Percentiles rank a stretch among this genome's conserved stretches.
Evolutionary conservation across 2,113 vertebrate species (phyloP).

Genomic region (Empidonax alnorum): DNA sequence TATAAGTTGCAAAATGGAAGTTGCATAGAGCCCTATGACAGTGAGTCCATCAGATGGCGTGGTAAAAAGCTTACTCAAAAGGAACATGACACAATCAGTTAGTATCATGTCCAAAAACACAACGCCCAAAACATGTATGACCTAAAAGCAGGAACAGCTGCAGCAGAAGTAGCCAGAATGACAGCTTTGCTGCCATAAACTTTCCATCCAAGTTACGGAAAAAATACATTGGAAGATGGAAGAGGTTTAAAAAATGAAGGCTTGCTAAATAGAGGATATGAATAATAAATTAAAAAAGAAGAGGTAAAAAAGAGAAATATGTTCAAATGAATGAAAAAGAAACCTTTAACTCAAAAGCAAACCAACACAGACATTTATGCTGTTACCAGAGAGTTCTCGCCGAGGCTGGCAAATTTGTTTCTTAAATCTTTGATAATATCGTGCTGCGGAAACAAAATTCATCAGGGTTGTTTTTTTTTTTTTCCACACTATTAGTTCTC

Average conservation of each 20-base stretch:
- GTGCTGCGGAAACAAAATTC: constrained; percentile 83
- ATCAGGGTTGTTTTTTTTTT: constrained; percentile 74
- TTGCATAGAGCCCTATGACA: constrained; percentile 83
- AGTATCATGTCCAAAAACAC: constrained; percentile 81
- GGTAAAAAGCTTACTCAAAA: constrained; percentile 79
- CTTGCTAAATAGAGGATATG: constrained; percentile 77
- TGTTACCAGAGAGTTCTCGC: constrained; percentile 84
- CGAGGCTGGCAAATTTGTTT: constrained; percentile 83
- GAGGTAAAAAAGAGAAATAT: constrained; percentile 66
- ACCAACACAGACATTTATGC: constrained; percentile 83
- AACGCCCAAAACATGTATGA: constrained; percentile 77
- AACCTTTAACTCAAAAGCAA: constrained; percentile 78
- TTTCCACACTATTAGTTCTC: constrained; percentile 69
- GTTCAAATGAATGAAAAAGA: constrained; percentile 77
- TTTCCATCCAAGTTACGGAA: constrained; percentile 79
- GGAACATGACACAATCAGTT: constrained; percentile 76
- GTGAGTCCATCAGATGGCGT: constrained; percentile 71
- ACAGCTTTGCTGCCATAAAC: constrained; percentile 81
- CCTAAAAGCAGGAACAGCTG: constrained; percentile 78
- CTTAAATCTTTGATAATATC: constrained; percentile 88
- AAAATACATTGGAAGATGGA: constrained; percentile 80
- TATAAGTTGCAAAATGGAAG: constrained; percentile 75
- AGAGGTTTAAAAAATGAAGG: constrained; percentile 86
- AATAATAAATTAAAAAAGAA: constrained; percentile 73
- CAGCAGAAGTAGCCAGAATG: constrained; percentile 76